A percentile compares a stretch with the other conserved stretches of the same genome.
Evolutionary conservation across 2,888 invertebrate genomes (phyloP).

Genomic region (Catonia carolina): DNA sequence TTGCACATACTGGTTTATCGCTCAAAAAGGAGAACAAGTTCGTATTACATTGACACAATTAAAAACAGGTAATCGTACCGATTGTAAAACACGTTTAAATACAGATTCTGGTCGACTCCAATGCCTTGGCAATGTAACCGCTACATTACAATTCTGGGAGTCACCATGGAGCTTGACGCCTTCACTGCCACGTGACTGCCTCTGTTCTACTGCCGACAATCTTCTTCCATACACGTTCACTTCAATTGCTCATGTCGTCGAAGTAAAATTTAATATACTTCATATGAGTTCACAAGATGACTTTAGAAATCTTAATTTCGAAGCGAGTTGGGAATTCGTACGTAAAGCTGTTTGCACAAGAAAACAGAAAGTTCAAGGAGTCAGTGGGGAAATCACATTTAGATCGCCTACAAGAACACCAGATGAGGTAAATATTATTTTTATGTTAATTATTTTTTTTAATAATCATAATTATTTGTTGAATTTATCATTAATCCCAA

Average conservation of each 20-base stretch:
- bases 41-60: slow-evolving; percentile 68
- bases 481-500: too few relatives aligned
- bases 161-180: slow-evolving; percentile 22
- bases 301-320: slow-evolving; percentile 76
- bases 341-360: slow-evolving; percentile 63
- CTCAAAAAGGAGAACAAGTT: slow-evolving; percentile 71
- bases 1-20: slow-evolving; percentile 83
- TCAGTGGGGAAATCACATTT: slow-evolving; percentile 69
- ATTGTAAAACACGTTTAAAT: slow-evolving; percentile 53
- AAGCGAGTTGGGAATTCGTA: slow-evolving; percentile 76
- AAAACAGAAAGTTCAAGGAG: slow-evolving; percentile 62
- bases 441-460: background rate
- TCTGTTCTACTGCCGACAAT: slow-evolving; percentile 56
- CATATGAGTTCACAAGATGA: slow-evolving; percentile 82
- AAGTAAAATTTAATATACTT: slow-evolving; percentile 71
- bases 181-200: slow-evolving; percentile 59
- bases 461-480: too few relatives aligned
- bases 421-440: slow-evolving; percentile 45
- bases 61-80: slow-evolving; percentile 51
- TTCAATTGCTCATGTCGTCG: slow-evolving; percentile 67
- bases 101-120: slow-evolving; percentile 62
- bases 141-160: slow-evolving; percentile 63
- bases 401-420: slow-evolving; percentile 46
- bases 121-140: slow-evolving; percentile 63
- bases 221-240: slow-evolving; percentile 65